Evolutionary conservation across 2,797 vertebrate species (phyloP).

Genomic region (Lagocephalus sceleratus): DNA sequence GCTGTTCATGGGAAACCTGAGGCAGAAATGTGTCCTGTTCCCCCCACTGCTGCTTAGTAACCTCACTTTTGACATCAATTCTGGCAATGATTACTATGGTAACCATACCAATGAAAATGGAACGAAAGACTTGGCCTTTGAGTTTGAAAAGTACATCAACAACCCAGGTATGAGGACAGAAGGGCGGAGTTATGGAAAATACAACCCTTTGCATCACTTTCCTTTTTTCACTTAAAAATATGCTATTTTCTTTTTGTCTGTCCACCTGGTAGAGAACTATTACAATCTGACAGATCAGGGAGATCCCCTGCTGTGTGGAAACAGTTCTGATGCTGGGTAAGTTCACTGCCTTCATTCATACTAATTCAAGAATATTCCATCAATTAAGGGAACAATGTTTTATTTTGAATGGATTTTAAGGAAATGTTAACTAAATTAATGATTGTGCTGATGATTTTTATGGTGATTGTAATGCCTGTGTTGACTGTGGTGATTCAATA

Average conservation of each 20-base stretch:
- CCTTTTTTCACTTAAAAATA: neutral
- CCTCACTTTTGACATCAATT: neutral
- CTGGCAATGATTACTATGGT: slow-evolving; percentile 1
- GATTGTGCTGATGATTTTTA: no score
- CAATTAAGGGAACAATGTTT: no score
- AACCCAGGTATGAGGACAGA: slow-evolving; percentile 71
- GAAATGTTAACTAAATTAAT: no score
- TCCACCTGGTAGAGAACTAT: slow-evolving; percentile 73
- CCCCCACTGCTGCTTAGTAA: slow-evolving; percentile 41
- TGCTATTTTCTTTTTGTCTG: neutral
- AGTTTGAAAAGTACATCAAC: slow-evolving; percentile 74
- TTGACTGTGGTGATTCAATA: no score
- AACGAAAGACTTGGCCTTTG: slow-evolving; percentile 55
- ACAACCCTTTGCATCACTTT: neutral
- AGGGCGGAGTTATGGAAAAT: neutral
- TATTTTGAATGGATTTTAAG: no score
- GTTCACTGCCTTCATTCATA: slow-evolving; percentile 12
- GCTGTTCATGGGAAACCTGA: slow-evolving; percentile 94
- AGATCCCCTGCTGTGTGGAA: slow-evolving; percentile 90
- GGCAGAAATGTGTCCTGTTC: slow-evolving; percentile 86
- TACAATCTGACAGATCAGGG: slow-evolving; percentile 78
- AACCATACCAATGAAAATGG: neutral
- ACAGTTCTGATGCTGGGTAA: slow-evolving; percentile 91
- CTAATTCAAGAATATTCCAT: no score
- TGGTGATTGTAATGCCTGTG: neutral